Percentiles rank a stretch among this genome's conserved stretches.
Conservation (phyloP, 1,140 invertebrate species). For the Diorhabda sublineata region DNA sequence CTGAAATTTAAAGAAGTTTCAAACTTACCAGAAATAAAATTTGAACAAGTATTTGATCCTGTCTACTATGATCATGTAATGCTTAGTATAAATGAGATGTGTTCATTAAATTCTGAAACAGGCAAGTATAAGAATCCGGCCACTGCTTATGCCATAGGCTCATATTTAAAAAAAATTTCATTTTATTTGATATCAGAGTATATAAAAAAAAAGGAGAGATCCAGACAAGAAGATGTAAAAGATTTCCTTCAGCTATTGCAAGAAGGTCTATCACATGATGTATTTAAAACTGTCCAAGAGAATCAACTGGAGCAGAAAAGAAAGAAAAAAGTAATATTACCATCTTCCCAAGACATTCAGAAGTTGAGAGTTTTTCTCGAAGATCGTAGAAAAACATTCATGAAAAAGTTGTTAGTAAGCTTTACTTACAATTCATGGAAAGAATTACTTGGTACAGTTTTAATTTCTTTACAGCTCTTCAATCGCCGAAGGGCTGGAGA, state of each 20-base stretch:
- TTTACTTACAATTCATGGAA: constrained; percentile 8
- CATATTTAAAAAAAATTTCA: constrained; percentile 3
- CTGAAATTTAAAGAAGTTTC: too few species aligned
- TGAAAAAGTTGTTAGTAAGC: background rate
- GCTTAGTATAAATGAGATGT: too few species aligned
- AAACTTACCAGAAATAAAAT: too few species aligned
- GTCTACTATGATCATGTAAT: too few species aligned
- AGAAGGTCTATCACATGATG: constrained; percentile 5
- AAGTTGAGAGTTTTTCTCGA: background rate
- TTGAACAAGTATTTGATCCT: too few species aligned
- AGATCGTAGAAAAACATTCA: background rate
- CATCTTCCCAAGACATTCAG: constrained; percentile 3
- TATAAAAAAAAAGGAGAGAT: constrained; percentile 10
- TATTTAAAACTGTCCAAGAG: constrained; percentile 15
- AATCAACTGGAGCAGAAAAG: constrained; percentile 9
- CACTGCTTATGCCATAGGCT: background rate
- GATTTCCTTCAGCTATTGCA: constrained; percentile 9
- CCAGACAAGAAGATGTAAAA: background rate
- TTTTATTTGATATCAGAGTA: background rate
- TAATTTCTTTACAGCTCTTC: constrained; percentile 3
- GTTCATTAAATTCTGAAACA: background rate
- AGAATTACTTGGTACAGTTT: background rate
- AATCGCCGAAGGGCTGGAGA: constrained; percentile 11
- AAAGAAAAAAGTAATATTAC: constrained; percentile 8
- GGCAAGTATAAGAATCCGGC: constrained; percentile 4